Base-by-base conservation (phyloP, 2,113 vertebrate species). In the Gopherus evgoodei region DNA sequence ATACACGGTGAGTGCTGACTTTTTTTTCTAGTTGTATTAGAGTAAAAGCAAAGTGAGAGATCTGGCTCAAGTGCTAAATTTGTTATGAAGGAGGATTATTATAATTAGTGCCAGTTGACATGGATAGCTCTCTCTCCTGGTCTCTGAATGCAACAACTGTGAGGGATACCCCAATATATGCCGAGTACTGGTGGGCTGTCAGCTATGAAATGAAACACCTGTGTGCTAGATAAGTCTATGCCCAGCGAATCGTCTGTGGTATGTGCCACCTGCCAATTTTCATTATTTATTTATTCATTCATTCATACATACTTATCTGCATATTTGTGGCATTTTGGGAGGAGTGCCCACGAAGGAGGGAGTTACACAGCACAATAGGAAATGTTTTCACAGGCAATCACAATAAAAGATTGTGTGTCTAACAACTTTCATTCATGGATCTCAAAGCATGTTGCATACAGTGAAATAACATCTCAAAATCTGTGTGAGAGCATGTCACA, bases 131-230 rank as follows among this genome's bases (percentile, higher is more conserved):
- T 72, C 50, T 7, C 16, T 76, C 89, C 50, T 72, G 76, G 38
- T 49, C 49, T 90, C 83, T 83, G 47, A 2, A 1, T 0, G 4
- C 76, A 86, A 59, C 65, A 84, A 52, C 91, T 93, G 92, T 53
- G 91, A 93, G 91, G 92, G 90, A 92, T 92, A 35, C 75, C 95
- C 86, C 62, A 2, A 27, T 85, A 90, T 85, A 31, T 72, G 86
- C 16, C 84, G 0, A 3, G 5, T 53, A 59, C 57, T 96, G 93
- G 90, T 91, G 83, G 89, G 25, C 86, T 91, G 75, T 92, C 95
- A 94, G 84, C 86, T 88, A 19, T 72, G 80, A 95, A 95, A 95
- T 93, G 90, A 88, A 97, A 96, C 94, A 95, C 95, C 92, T 86
- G 86, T 83, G 57, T 95, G 75, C 84, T 59, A 65, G 92, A 83